Evolutionary conservation across 2,113 vertebrate genomes (phyloP), one percentile per base, ranked within the genome.

Genomic region (Trinectes maculatus): DNA sequence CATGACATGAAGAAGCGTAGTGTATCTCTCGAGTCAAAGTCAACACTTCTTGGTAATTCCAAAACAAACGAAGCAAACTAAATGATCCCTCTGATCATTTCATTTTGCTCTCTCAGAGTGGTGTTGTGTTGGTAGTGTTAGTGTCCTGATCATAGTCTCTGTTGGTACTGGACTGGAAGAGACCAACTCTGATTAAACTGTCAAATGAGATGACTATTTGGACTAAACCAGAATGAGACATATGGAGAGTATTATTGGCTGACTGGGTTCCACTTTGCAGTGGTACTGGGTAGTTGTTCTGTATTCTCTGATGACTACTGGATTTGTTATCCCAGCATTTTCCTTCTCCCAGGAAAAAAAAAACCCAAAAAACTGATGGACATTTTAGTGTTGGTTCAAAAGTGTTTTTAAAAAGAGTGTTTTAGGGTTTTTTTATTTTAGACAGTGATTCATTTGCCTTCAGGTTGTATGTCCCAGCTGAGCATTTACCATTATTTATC

Each of bases 221-320:
- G 79, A 80, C 60, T 31, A 26, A 58, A 76, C 57, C 56, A 47
- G 67, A 40, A 44, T 36, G 47, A 60, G 52, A 74, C 84, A 88
- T 77, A 66, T 81, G 86, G 82, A 74, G 71, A 60, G 24, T 48
- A 85, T 88, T 85, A 88, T 40, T 34, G 75, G 26, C 48, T 84
- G 71, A 82, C 56, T 80, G 58, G 65, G 57, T 48, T 87, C 55
- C 72, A 84, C 64, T 79, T 40, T 74, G 70, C 44, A n/a, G 74
- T 59, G 73, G 76, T 80, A 42, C 79, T 69, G 71, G 44, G 79
- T 46, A 46, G 62, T 60, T 72, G 13, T 52, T 72, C 67, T 62
- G 56, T 72, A 49, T 68, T 67, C 61, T 72, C 62, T 71, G 61
- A 76, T 82, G 73, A 76, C 67, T 73, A 49, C 67, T 77, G 70